A percentile compares a stretch with the other conserved stretches of the same genome.
Evolutionary conservation across 2,888 invertebrate genomes (phyloP).

Genomic region (Micropterix aruncella): DNA sequence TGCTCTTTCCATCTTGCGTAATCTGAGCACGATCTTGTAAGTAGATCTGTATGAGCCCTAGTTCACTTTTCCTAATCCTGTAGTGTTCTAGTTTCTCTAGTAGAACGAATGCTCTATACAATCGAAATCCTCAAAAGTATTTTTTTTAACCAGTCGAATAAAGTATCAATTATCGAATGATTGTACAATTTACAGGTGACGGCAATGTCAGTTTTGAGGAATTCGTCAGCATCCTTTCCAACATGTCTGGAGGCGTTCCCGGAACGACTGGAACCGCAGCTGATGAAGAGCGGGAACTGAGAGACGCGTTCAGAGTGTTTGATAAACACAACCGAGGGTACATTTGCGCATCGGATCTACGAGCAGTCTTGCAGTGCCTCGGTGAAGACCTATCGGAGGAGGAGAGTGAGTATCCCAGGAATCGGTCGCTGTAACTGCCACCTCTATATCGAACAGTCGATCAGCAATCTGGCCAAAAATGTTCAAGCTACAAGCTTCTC

Average conservation of each 20-base stretch:
- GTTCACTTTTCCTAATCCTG: no score
- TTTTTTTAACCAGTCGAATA: no score
- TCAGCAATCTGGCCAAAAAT: no score
- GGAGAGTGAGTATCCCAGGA: conserved; percentile 83
- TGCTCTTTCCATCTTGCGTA: no score
- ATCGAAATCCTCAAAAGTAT: no score
- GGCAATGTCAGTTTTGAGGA: conserved; percentile 83
- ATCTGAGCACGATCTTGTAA: no score
- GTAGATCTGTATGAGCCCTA: no score
- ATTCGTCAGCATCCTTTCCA: conserved; percentile 71
- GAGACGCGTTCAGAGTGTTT: conserved; percentile 80
- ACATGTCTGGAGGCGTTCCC: conserved; percentile 52
- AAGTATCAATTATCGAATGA: background rate
- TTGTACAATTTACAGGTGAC: conserved; percentile 42
- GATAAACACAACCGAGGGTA: conserved; percentile 89
- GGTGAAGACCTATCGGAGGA: conserved; percentile 83
- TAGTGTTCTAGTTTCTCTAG: no score
- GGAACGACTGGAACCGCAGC: conserved; percentile 49
- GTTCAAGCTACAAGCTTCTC: no score
- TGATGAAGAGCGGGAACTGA: conserved; percentile 68
- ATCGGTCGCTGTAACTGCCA: no score
- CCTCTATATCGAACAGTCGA: no score
- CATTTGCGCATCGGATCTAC: conserved; percentile 76
- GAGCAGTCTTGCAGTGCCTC: conserved; percentile 77
- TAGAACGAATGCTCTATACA: no score